phyloP scores from a whole-genome alignment of 2,888 invertebrate species.

The Drosophila siamana region DNA sequence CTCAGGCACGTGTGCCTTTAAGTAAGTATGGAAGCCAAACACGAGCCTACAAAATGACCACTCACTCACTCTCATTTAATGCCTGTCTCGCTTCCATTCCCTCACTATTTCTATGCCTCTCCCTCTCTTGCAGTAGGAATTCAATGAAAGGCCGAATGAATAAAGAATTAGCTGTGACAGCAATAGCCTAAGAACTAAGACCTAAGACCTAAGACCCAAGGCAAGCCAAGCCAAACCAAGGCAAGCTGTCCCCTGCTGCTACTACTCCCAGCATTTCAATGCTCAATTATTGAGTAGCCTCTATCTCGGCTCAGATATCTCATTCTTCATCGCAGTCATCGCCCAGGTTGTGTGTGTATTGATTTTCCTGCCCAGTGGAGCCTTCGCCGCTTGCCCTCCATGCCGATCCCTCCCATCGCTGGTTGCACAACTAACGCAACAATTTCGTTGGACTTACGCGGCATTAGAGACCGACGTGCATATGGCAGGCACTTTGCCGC shows the following conservation, averaged over 20 bases:
- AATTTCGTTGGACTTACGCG: conserved; percentile 42
- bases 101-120: background rate
- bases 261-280: conserved; percentile 30
- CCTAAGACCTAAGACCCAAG: conserved; percentile 4
- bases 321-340: conserved; percentile 34
- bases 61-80: conserved; percentile 3
- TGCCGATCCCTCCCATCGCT: conserved; percentile 5
- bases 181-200: conserved; percentile 32
- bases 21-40: conserved; percentile 41
- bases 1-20: conserved; percentile 6
- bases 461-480: conserved; percentile 49
- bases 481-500: conserved; percentile 41
- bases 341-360: conserved; percentile 34
- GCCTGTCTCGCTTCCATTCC: background rate
- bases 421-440: conserved; percentile 41
- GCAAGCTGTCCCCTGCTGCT: background rate
- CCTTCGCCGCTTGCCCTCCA: conserved; percentile 7
- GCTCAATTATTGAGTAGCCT: conserved; percentile 61
- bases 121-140: conserved; percentile 18
- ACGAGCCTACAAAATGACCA: conserved; percentile 42
- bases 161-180: conserved; percentile 70
- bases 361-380: conserved; percentile 49
- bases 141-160: conserved; percentile 70
- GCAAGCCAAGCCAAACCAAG: too few species aligned
- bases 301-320: conserved; percentile 27